Conservation (phyloP, 2,113 vertebrate species). For the Gadus macrocephalus region DNA sequence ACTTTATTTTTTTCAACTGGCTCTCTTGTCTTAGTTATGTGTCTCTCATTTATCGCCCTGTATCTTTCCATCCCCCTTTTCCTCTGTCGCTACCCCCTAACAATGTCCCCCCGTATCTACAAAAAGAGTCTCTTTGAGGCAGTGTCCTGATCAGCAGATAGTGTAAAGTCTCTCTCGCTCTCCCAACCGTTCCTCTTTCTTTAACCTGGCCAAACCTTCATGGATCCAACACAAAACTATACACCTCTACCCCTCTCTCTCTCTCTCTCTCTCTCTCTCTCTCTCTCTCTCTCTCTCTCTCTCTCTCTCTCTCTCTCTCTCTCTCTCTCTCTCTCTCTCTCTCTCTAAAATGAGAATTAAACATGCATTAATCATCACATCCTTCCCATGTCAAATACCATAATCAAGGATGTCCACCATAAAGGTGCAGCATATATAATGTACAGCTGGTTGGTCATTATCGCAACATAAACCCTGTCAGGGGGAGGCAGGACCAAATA, state of each 20-base stretch:
- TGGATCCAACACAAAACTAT: too few species aligned
- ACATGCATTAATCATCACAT: too few species aligned
- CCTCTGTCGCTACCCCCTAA: background rate
- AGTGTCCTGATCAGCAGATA: background rate
- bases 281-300: background rate
- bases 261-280: too few species aligned
- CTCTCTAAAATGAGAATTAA: background rate
- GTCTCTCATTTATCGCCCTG: background rate
- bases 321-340: background rate
- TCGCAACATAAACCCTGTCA: too few species aligned
- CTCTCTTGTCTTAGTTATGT: background rate
- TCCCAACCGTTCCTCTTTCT: too few species aligned
- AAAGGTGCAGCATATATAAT: too few species aligned
- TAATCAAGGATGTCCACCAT: too few species aligned
- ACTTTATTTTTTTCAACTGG: slow-evolving; percentile 2
- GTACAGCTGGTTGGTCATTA: too few species aligned
- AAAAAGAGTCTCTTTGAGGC: background rate
- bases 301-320: slow-evolving; percentile 2
- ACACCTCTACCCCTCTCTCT: too few species aligned
- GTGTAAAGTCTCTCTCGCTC: background rate
- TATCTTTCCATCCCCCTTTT: background rate
- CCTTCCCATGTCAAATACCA: too few species aligned
- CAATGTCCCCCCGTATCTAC: background rate
- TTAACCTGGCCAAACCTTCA: too few species aligned
- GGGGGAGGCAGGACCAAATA: too few species aligned